Evolutionary conservation across 2,113 vertebrate species (phyloP).

Genomic region (Melanocharis versteri): DNA sequence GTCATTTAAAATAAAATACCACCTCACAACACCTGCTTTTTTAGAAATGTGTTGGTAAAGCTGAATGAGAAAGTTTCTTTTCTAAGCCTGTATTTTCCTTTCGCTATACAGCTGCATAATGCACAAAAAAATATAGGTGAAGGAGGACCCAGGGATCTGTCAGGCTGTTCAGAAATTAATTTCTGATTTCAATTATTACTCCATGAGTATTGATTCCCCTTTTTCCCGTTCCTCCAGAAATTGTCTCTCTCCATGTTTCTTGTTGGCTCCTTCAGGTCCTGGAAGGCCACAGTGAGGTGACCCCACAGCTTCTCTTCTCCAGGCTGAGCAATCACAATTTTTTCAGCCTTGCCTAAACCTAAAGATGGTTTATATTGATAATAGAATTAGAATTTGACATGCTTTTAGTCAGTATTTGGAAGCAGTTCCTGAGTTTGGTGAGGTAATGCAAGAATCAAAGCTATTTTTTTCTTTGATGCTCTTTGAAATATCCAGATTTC

Average conservation of each 20-base stretch:
- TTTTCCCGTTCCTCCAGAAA: not conserved
- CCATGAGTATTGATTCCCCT: not conserved
- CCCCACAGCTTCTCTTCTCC: not conserved
- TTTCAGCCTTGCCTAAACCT: not conserved
- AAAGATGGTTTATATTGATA: not conserved
- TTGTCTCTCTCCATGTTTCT: not conserved
- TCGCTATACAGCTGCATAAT: not conserved
- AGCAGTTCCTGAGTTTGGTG: not conserved
- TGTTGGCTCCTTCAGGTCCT: not conserved
- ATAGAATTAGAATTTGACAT: not conserved
- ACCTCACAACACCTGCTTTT: not conserved
- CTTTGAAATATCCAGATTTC: not conserved
- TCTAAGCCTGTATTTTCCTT: not conserved
- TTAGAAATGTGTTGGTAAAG: not conserved
- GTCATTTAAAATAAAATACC: not conserved
- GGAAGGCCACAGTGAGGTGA: fast-evolving
- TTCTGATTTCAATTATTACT: not conserved
- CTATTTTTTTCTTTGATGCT: not conserved
- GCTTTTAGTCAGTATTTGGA: not conserved
- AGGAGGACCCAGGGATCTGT: not conserved
- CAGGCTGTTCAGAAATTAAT: not conserved
- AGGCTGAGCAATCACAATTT: not conserved
- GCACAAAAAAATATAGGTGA: not conserved
- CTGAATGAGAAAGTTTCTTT: not conserved
- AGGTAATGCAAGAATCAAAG: not conserved